Conservation (phyloP, 2,797 vertebrate species). For the Lindbergichthys nudifrons region DNA sequence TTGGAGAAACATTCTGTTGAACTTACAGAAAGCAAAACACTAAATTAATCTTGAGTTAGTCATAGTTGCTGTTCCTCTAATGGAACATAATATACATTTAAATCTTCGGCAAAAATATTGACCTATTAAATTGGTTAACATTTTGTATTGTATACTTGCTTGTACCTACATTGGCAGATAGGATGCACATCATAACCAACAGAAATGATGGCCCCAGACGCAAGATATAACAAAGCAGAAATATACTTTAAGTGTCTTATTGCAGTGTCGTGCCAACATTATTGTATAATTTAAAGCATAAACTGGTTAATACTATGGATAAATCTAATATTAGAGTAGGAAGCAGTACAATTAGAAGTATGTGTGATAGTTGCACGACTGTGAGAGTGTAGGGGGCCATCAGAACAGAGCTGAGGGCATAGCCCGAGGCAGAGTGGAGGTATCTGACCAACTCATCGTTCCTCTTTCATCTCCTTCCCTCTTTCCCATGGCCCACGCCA, state of each 20-base stretch:
- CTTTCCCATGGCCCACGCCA: slow-evolving; percentile 24
- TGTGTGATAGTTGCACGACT: slow-evolving; percentile 47
- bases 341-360: slow-evolving; percentile 32
- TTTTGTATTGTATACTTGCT: no score
- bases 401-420: slow-evolving; percentile 60
- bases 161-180: no score
- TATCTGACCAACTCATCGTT: slow-evolving; percentile 60
- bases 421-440: slow-evolving; percentile 62
- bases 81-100: no score
- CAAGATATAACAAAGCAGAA: neutral
- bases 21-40: no score
- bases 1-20: no score
- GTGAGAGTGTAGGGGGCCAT: slow-evolving; percentile 36
- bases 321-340: slow-evolving; percentile 7
- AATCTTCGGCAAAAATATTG: no score
- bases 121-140: no score
- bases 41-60: no score
- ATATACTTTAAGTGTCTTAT: neutral
- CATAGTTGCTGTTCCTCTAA: no score
- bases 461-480: slow-evolving; percentile 63
- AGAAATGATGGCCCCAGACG: neutral
- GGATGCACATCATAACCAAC: neutral
- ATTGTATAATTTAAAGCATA: neutral
- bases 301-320: neutral
- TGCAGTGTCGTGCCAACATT: neutral